Conservation (phyloP, 2,113 vertebrate genomes). For the Oncorhynchus nerka region DNA sequence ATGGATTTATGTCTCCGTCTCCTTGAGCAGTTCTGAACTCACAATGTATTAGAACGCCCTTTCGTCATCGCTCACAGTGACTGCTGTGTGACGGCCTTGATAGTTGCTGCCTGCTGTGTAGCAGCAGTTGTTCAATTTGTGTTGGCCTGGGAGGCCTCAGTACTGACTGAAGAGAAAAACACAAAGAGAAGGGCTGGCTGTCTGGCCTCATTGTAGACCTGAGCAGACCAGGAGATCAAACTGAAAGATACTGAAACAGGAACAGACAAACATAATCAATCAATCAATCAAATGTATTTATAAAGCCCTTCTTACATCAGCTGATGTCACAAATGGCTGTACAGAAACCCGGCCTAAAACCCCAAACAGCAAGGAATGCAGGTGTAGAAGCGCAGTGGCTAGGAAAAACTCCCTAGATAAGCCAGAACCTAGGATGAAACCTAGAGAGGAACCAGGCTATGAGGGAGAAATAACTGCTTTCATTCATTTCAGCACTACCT, state of each 20-base stretch:
- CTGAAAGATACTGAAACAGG: too few species aligned
- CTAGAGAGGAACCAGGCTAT: too few species aligned
- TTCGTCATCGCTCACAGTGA: background rate
- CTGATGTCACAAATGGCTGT: too few species aligned
- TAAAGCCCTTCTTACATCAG: too few species aligned
- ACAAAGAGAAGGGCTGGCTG: background rate
- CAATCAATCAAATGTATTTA: too few species aligned
- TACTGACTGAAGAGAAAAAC: background rate
- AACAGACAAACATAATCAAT: background rate
- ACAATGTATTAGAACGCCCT: background rate
- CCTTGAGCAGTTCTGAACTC: conserved; percentile 2
- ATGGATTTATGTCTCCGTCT: background rate
- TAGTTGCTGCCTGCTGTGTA: background rate
- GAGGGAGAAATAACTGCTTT: background rate
- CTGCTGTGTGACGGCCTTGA: background rate
- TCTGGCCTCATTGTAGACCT: background rate
- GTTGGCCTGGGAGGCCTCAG: background rate
- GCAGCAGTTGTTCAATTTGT: background rate
- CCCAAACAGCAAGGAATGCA: too few species aligned
- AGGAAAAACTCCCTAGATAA: too few species aligned
- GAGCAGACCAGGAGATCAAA: background rate
- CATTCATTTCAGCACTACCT: background rate
- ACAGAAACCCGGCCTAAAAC: too few species aligned
- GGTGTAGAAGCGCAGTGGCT: too few species aligned
- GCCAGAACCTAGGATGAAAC: too few species aligned